Conservation (phyloP, 2,888 invertebrate genomes). For the Ernsta delagoae region DNA sequence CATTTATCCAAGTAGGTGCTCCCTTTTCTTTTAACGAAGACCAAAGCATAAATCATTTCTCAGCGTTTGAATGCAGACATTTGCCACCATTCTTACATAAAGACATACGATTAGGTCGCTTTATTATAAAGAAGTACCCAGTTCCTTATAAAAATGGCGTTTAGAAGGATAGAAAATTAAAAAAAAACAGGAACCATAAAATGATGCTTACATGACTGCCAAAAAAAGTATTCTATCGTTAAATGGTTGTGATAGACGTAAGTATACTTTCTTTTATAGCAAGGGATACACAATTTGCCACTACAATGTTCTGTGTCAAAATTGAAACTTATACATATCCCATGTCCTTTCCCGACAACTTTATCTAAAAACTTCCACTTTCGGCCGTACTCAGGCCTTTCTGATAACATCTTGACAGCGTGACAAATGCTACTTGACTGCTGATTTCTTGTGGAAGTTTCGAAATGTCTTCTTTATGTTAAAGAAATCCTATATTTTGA, state of each 20-base stretch:
- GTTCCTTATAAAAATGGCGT: neutral
- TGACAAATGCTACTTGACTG: neutral
- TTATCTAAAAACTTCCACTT: neutral
- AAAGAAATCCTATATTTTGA: too few species aligned
- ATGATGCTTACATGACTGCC: too few species aligned
- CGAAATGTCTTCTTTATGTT: neutral
- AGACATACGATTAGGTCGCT: constrained; percentile 11
- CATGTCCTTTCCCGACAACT: neutral
- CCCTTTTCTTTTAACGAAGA: neutral
- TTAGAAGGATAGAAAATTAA: neutral
- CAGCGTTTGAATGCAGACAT: constrained; percentile 24
- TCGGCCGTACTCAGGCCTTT: neutral
- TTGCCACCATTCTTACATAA: constrained; percentile 16
- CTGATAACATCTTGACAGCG: neutral
- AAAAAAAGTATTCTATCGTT: too few species aligned
- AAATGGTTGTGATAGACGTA: too few species aligned
- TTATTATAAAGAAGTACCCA: constrained; percentile 1
- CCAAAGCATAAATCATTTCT: constrained; percentile 22
- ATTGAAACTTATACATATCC: neutral
- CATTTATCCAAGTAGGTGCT: neutral
- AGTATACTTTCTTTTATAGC: too few species aligned
- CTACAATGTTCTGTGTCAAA: neutral
- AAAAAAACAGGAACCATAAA: too few species aligned
- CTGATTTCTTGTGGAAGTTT: neutral
- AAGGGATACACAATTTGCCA: neutral